Evolutionary conservation across 2,113 vertebrate genomes (phyloP).

Genomic region (Prionailurus bengalensis): DNA sequence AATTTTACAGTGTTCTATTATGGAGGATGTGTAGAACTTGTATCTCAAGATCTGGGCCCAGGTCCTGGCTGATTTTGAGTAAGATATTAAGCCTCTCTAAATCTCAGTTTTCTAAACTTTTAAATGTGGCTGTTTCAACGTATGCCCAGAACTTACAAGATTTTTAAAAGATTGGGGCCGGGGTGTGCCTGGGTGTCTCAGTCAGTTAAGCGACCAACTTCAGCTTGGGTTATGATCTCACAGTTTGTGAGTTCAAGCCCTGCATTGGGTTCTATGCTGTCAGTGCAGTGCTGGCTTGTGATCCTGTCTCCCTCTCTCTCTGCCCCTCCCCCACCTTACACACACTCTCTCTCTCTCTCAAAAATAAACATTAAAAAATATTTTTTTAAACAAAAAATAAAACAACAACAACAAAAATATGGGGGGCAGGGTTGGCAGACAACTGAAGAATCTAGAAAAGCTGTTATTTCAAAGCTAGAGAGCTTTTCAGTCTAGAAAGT

Average conservation of each 20-base stretch:
- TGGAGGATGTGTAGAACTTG: not conserved
- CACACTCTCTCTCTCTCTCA: too few species aligned
- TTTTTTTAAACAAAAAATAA: too few species aligned
- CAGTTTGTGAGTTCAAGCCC: too few species aligned
- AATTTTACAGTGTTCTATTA: not conserved
- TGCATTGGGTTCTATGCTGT: too few species aligned
- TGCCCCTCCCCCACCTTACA: too few species aligned
- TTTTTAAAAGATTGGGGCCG: not conserved
- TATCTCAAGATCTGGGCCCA: not conserved
- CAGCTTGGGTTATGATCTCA: too few species aligned
- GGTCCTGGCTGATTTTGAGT: not conserved
- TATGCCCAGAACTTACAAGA: not conserved
- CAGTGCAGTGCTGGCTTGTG: too few species aligned
- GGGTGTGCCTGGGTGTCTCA: too few species aligned
- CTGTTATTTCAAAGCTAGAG: conserved; percentile 10
- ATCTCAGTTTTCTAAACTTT: conserved; percentile 36
- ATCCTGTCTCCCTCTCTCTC: too few species aligned
- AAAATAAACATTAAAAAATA: too few species aligned
- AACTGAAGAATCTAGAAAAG: not conserved
- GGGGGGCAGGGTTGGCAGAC: not conserved
- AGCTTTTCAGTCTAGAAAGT: not conserved
- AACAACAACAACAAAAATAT: too few species aligned
- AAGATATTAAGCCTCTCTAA: not conserved
- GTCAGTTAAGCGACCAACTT: too few species aligned
- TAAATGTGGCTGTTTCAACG: not conserved